These are phyloP conservation scores for Spisula subtruncata DNA, from an alignment of 2,888 invertebrate genomes.

Conservation along the genomic window DNA sequence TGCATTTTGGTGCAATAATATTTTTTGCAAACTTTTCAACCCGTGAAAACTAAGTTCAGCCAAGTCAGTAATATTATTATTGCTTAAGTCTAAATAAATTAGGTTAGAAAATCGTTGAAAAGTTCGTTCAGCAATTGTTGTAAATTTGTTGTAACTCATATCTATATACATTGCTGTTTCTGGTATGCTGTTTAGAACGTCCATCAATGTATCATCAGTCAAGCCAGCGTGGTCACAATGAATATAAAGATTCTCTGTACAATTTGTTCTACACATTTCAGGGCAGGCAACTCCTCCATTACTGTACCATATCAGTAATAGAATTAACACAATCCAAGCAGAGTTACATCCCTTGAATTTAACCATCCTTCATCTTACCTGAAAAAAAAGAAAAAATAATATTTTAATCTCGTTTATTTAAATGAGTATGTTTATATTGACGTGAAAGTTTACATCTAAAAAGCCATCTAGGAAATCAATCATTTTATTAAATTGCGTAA, in stretches of 20 bases:
- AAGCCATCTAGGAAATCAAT: neutral
- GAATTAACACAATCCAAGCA: constrained; percentile 44
- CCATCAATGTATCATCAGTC: constrained; percentile 61
- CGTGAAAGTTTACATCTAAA: neutral
- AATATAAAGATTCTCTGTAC: constrained; percentile 74
- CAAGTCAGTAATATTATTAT: constrained; percentile 70
- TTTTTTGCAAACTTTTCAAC: constrained; percentile 67
- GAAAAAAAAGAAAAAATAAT: constrained; percentile 41
- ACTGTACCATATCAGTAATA: constrained; percentile 48
- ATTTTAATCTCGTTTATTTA: neutral
- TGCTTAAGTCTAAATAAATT: constrained; percentile 67
- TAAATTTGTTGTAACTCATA: constrained; percentile 73
- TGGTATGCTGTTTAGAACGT: constrained; percentile 67
- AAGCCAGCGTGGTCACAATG: constrained; percentile 77
- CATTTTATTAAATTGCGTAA: neutral
- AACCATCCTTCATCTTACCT: constrained; percentile 66
- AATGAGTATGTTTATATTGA: neutral
- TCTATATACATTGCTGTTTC: constrained; percentile 77
- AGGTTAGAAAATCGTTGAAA: constrained; percentile 71
- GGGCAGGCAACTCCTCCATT: constrained; percentile 74
- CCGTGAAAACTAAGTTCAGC: constrained; percentile 60
- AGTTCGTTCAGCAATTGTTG: constrained; percentile 55
- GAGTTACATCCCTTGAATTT: constrained; percentile 41
- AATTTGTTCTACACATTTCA: constrained; percentile 67
- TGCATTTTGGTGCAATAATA: constrained; percentile 70